These are phyloP conservation scores for Anastatus disparis DNA, from an alignment of 1,140 invertebrate genomes.

Conservation along the genomic window DNA sequence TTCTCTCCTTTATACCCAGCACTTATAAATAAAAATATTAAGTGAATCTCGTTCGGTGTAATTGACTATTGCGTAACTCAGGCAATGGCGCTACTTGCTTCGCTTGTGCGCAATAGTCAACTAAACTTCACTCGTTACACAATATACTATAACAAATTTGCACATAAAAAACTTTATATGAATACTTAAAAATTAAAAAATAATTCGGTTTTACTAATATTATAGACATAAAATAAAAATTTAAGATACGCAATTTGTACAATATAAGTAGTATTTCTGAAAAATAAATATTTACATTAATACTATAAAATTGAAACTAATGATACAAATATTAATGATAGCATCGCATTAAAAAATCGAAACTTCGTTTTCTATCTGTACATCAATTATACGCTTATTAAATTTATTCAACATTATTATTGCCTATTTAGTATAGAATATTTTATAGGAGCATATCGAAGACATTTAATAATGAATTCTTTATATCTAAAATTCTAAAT, in stretches of 20 bases:
- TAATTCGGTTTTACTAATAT: too few species aligned
- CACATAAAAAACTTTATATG: slow-evolving; percentile 28
- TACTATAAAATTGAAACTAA: neutral
- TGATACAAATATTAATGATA: slow-evolving; percentile 2
- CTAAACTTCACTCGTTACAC: too few species aligned
- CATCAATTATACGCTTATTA: neutral
- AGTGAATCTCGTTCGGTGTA: too few species aligned
- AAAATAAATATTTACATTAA: slow-evolving; percentile 21
- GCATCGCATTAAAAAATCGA: neutral
- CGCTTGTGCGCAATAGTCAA: too few species aligned
- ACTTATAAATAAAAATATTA: too few species aligned
- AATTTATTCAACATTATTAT: neutral
- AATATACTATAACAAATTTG: too few species aligned
- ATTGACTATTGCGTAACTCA: too few species aligned
- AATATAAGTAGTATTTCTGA: slow-evolving; percentile 24
- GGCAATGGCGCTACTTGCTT: too few species aligned
- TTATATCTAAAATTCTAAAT: neutral
- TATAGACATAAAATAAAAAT: slow-evolving; percentile 39
- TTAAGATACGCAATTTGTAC: slow-evolving; percentile 24
- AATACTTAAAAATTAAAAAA: too few species aligned
- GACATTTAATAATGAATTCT: neutral
- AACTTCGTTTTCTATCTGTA: slow-evolving; percentile 5
- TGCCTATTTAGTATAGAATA: neutral
- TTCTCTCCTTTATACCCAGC: too few species aligned
- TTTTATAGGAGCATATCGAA: too few species aligned